Evolutionary conservation across 2,888 invertebrate genomes (phyloP), one percentile per base, ranked within the genome.

Genomic region (Lithodes maja): DNA sequence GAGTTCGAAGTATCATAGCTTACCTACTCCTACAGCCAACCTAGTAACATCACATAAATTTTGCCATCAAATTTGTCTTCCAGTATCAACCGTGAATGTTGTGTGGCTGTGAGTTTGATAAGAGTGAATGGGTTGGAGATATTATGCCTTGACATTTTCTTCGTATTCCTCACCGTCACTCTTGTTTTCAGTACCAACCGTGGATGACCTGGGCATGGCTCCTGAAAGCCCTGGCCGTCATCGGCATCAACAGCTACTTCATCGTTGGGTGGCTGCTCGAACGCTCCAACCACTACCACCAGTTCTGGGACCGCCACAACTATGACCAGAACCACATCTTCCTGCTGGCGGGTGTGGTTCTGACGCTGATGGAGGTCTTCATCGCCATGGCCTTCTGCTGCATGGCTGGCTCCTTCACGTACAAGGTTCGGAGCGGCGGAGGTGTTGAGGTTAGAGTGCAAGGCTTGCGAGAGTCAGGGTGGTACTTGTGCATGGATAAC

Each of bases 171-270:
- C 33, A 33, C 33, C 33, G 33, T 33, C 33, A 33, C 33, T 33
- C 33, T 33, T 33, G 33, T 53, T 33, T n/a, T 12, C 86, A 91
- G 91, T 85, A 86, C 83, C 69, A 88, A 9, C 86, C 89, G 61
- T 81, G 83, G 83, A 74, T 91, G 74, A 75, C 89, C 2, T 91
- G 91, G 91, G 17, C 68, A 15, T 91, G 91, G 91, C 80, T 90
- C 7, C 5, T 90, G 54, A 91, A 91, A 52, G 89, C 91, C 3
- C 7, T 91, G 53, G 86, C 71, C 54, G 87, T 91, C 53, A 55
- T 89, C 15, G 61, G 74, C 12, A 12, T 91, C 9, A 91, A 91
- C 79, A 61, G 52, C 2, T 91, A 90, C 85, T 91, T 90, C 89
- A 61, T 91, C 49, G 69, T 5, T 1, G 87, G 50, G 17, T 90